Percentiles rank a stretch among this genome's conserved stretches.
Evolutionary conservation across 2,797 vertebrate species (phyloP).

Genomic region (Lacerta bilineata): DNA sequence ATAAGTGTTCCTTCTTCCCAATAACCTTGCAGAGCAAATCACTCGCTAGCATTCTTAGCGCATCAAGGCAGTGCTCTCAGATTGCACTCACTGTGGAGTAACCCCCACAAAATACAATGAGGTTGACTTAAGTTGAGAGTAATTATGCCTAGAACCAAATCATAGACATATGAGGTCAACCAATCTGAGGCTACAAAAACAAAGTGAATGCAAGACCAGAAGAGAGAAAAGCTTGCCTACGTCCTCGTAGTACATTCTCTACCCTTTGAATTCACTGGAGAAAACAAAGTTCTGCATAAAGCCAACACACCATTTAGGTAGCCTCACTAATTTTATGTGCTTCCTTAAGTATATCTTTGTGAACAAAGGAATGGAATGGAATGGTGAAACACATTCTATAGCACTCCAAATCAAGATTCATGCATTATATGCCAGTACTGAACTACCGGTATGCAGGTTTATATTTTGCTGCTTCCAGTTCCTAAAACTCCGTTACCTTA

Average conservation of each 20-base stretch:
- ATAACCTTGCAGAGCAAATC: neutral
- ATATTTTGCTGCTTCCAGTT: accelerated
- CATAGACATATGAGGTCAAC: neutral
- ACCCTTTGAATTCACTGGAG: neutral
- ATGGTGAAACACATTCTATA: accelerated
- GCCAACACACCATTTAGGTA: accelerated
- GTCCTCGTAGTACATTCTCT: neutral
- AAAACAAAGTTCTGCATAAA: neutral
- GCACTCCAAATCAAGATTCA: neutral
- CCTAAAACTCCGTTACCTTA: accelerated
- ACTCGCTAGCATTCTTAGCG: neutral
- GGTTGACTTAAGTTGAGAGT: neutral
- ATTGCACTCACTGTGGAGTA: neutral
- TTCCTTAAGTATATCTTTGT: neutral
- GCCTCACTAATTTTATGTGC: accelerated
- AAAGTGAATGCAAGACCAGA: neutral
- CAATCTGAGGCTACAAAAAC: neutral
- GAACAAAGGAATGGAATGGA: neutral
- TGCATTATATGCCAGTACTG: neutral
- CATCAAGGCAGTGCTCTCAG: too few species aligned
- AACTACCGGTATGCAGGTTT: neutral
- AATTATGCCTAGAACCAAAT: neutral
- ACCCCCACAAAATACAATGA: neutral
- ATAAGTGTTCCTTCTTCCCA: too few species aligned
- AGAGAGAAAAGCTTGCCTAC: neutral